A percentile compares a stretch with the other conserved stretches of the same genome.
Conservation (phyloP, 2,888 invertebrate genomes). For the Polymixis lichenea region DNA sequence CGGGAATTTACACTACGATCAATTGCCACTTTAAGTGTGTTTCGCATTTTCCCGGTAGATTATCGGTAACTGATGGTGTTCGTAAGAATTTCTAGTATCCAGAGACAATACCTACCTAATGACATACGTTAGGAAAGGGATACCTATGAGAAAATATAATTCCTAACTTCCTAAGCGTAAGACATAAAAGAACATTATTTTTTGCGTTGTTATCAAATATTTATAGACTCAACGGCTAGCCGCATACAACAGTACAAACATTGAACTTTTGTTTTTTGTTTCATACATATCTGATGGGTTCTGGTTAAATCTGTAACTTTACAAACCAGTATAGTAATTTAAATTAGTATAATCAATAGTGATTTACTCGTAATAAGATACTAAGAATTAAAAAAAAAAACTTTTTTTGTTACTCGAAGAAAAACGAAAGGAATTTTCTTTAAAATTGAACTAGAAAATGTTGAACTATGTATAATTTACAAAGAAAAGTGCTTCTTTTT, state of each 20-base stretch:
- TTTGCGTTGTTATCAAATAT: constrained; percentile 31
- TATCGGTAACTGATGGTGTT: background rate
- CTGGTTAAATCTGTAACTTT: constrained; percentile 13
- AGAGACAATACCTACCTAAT: background rate
- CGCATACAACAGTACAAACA: constrained; percentile 1
- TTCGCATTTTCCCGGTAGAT: no score
- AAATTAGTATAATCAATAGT: background rate
- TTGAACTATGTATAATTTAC: background rate
- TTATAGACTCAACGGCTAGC: constrained; percentile 4
- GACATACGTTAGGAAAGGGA: background rate
- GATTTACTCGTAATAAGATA: background rate
- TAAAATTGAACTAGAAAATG: background rate
- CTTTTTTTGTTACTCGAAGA: background rate
- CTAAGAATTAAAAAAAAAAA: background rate
- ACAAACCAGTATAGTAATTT: background rate
- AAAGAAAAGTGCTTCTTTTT: background rate
- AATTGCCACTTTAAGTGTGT: no score
- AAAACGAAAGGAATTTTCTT: background rate
- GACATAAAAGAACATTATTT: constrained; percentile 14
- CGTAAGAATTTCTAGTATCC: background rate
- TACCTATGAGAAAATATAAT: constrained; percentile 2
- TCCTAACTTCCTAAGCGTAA: background rate
- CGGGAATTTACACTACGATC: no score
- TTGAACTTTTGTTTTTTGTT: background rate
- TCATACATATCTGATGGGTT: constrained; percentile 21